A percentile compares a stretch with the other conserved stretches of the same genome.
Conservation (phyloP, 1,140 invertebrate species). For the Caenorhabditis latens region DNA sequence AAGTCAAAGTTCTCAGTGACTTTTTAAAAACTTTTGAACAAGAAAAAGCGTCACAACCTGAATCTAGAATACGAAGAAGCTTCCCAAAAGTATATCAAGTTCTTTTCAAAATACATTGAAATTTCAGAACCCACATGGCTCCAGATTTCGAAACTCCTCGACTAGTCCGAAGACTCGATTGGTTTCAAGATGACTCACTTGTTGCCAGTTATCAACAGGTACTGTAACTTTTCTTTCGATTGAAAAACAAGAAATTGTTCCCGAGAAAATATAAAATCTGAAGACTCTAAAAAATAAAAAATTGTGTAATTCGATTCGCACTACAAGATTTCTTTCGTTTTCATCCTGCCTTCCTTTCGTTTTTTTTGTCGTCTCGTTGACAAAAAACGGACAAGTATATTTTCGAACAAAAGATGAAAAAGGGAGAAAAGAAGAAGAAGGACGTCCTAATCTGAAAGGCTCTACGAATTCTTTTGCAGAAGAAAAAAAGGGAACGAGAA, state of each 20-base stretch:
- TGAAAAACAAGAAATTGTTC: background rate
- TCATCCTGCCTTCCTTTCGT: constrained; percentile 1
- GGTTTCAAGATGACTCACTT: constrained; percentile 65
- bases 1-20: background rate
- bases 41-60: background rate
- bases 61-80: background rate
- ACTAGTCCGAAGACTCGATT: constrained; percentile 64
- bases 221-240: background rate
- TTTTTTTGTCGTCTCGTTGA: constrained; percentile 46
- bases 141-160: constrained; percentile 68
- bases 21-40: background rate
- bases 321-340: constrained; percentile 45
- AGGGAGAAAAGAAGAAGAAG: background rate
- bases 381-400: constrained; percentile 56
- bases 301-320: constrained; percentile 46
- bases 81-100: background rate
- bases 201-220: constrained; percentile 67
- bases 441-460: constrained; percentile 53
- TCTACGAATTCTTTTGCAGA: constrained; percentile 37
- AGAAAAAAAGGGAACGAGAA: background rate
- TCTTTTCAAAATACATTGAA: background rate
- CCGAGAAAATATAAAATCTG: background rate
- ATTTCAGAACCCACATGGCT: constrained; percentile 66
- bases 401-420: constrained; percentile 52
- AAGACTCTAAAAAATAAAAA: constrained; percentile 9